Conservation (phyloP, 2,888 invertebrate genomes). For the Myathropa florea region DNA sequence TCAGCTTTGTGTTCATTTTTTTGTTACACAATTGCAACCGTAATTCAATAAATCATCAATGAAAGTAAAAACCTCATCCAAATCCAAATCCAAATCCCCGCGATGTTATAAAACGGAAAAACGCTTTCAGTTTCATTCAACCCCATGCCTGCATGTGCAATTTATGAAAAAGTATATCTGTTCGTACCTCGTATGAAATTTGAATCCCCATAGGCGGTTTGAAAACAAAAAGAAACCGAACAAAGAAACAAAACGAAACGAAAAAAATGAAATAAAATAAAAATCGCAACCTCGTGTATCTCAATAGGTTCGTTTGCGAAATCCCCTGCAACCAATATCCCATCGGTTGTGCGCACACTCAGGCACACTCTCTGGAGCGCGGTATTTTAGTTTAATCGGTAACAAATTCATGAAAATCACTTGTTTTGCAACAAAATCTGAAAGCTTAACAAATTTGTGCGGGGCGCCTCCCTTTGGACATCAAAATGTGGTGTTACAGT, state of each 20-base stretch:
- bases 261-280: conserved; percentile 1
- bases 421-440: conserved; percentile 38
- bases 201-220: conserved; percentile 19
- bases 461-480: not conserved
- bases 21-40: conserved; percentile 43
- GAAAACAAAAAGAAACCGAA: not conserved
- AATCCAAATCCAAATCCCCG: conserved; percentile 40
- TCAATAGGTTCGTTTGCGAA: conserved; percentile 37
- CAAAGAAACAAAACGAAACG: not conserved
- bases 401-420: not conserved
- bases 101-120: conserved; percentile 44
- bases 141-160: conserved; percentile 45
- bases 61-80: conserved; percentile 63
- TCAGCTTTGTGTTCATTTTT: conserved; percentile 11
- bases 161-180: conserved; percentile 17
- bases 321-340: conserved; percentile 39
- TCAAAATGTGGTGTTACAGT: not conserved
- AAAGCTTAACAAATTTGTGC: conserved; percentile 56
- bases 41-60: conserved; percentile 67
- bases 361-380: too few relatives aligned
- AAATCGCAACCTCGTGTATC: conserved; percentile 21
- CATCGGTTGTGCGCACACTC: not conserved
- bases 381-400: conserved; percentile 15
- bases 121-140: conserved; percentile 67
- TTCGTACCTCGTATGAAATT: conserved; percentile 53